Evolutionary conservation across 53 echinoderm and acorn worm species (phyloP).

Genomic region (Apostichopus leukothele): DNA sequence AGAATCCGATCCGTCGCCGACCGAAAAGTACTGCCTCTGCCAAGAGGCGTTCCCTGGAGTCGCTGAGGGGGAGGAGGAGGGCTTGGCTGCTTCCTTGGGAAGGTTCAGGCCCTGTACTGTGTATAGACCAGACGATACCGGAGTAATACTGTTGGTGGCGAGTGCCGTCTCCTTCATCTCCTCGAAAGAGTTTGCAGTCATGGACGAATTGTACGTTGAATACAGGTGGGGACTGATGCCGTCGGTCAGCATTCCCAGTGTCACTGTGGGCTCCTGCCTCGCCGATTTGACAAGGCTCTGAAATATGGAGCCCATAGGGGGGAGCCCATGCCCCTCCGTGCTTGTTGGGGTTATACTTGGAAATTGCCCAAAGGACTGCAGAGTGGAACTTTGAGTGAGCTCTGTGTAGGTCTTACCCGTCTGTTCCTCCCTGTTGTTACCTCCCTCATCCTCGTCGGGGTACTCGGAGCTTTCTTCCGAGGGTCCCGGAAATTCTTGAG

Average conservation of each 20-base stretch:
- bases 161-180: slow-evolving; percentile 81
- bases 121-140: slow-evolving; percentile 29
- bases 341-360: slow-evolving; percentile 15
- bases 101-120: slow-evolving; percentile 6
- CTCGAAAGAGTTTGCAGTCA: slow-evolving; percentile 72
- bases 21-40: slow-evolving; percentile 14
- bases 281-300: slow-evolving; percentile 37
- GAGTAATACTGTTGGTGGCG: slow-evolving; percentile 84
- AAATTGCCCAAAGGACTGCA: slow-evolving; percentile 43
- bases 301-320: slow-evolving; percentile 45
- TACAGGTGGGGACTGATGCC: slow-evolving; percentile 28
- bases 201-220: slow-evolving; percentile 39
- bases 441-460: neutral
- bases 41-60: neutral
- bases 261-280: slow-evolving; percentile 35
- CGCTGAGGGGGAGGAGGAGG: neutral
- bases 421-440: slow-evolving; percentile 18
- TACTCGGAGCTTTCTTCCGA: neutral
- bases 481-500: slow-evolving; percentile 15
- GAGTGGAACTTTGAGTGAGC: slow-evolving; percentile 54
- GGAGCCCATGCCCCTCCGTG: slow-evolving; percentile 23
- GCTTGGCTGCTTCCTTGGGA: neutral
- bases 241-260: slow-evolving; percentile 33
- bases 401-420: slow-evolving; percentile 62
- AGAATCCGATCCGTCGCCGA: neutral